These are phyloP conservation scores for Acanthococcus lagerstroemiae DNA, from an alignment of 2,888 invertebrate species.

Conservation along the genomic window DNA sequence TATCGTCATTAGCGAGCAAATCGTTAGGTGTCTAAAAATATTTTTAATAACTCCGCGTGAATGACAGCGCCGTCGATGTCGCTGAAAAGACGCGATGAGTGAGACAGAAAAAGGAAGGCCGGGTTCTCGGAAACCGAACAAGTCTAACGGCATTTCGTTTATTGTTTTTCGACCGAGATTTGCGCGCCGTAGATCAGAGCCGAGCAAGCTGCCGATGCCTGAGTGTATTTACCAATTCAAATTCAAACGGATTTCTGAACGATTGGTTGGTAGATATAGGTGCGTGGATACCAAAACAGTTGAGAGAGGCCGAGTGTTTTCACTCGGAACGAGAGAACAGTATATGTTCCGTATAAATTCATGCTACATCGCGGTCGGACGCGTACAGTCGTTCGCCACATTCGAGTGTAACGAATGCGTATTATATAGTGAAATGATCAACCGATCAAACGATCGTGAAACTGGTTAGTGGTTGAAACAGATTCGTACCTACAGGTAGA, in stretches of 20 bases:
- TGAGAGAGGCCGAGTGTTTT: no score
- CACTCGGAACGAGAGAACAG: neutral
- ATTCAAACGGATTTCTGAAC: no score
- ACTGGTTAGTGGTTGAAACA: neutral
- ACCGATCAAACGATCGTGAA: no score
- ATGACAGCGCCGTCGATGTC: neutral
- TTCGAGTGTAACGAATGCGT: no score
- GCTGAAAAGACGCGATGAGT: neutral
- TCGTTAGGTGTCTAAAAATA: slow-evolving; percentile 1
- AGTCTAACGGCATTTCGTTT: neutral
- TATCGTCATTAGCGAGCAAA: slow-evolving; percentile 4
- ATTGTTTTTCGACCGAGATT: neutral
- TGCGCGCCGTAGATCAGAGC: no score
- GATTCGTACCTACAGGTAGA: neutral
- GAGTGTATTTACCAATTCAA: no score
- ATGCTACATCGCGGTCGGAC: no score
- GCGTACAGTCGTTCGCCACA: no score
- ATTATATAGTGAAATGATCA: no score
- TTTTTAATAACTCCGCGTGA: neutral
- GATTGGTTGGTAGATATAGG: no score
- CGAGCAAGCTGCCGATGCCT: no score
- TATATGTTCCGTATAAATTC: neutral
- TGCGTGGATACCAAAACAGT: no score
- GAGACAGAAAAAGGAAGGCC: neutral
- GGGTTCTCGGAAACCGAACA: neutral